These are phyloP conservation scores for Crotalus viridis DNA, from an alignment of 2,113 vertebrate genomes.

Conservation along the genomic window DNA sequence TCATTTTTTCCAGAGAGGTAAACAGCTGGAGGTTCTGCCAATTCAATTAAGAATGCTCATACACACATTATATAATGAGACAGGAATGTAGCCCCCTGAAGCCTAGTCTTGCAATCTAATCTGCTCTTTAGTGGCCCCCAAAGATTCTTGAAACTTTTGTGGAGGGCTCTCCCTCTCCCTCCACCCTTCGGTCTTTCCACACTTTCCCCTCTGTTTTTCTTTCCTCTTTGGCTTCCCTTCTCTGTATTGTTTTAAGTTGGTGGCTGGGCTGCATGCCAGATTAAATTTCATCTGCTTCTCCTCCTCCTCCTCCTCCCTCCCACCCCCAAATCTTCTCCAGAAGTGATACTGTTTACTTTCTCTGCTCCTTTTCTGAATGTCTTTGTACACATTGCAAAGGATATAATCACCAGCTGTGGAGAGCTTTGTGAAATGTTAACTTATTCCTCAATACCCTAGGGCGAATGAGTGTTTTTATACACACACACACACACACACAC, in stretches of 20 bases:
- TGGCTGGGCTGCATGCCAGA: slow-evolving; percentile 62
- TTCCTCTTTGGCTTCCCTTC: slow-evolving; percentile 58
- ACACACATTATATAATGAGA: background rate
- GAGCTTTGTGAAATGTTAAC: slow-evolving; percentile 63
- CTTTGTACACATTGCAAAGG: slow-evolving; percentile 63
- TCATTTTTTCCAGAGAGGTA: slow-evolving; percentile 26
- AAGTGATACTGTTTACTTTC: slow-evolving; percentile 75
- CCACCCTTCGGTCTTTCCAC: background rate
- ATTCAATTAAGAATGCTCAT: slow-evolving; percentile 19
- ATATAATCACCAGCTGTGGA: slow-evolving; percentile 68
- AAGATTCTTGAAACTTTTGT: background rate
- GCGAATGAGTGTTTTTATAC: slow-evolving; percentile 36
- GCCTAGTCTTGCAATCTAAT: slow-evolving; percentile 25
- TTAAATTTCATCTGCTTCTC: slow-evolving; percentile 58
- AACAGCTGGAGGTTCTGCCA: slow-evolving; percentile 7
- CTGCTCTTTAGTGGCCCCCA: background rate
- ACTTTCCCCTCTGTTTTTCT: slow-evolving; percentile 53
- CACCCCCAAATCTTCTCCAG: slow-evolving; percentile 50
- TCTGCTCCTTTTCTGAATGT: slow-evolving; percentile 64
- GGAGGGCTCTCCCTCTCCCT: background rate
- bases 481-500: background rate
- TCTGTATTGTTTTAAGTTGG: slow-evolving; percentile 67
- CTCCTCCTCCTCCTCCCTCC: background rate
- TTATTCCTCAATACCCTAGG: slow-evolving; percentile 54
- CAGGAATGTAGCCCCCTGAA: slow-evolving; percentile 15